Evolutionary conservation across 2,888 invertebrate genomes (phyloP).

Genomic region (Sarcophaga rosellei): DNA sequence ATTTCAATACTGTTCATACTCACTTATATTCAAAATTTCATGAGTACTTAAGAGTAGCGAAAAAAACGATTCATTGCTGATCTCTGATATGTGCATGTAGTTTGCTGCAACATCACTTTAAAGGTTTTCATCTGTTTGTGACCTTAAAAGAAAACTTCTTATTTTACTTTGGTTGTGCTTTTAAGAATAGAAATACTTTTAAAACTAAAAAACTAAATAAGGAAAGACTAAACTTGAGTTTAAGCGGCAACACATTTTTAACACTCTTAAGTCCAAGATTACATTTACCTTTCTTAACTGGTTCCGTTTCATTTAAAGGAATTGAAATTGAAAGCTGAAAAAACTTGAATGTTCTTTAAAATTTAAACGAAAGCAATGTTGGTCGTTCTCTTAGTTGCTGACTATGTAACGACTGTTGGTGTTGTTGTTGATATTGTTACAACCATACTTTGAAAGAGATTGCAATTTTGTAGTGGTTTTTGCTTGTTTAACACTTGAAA

Average conservation of each 20-base stretch:
- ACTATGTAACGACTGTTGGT: neutral
- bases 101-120: slow-evolving; percentile 7
- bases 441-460: neutral
- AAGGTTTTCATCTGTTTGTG: slow-evolving; percentile 17
- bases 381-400: slow-evolving; percentile 4
- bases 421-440: neutral
- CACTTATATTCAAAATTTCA: too few species aligned
- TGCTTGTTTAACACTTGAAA: slow-evolving; percentile 49
- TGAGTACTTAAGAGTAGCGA: too few species aligned
- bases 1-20: too few species aligned
- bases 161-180: neutral
- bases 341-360: neutral
- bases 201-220: slow-evolving; percentile 2
- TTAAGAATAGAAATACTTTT: neutral
- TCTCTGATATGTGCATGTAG: too few species aligned
- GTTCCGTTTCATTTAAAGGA: slow-evolving; percentile 41
- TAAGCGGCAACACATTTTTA: slow-evolving; percentile 15
- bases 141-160: slow-evolving; percentile 34
- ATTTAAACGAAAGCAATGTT: neutral
- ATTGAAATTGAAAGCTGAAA: too few species aligned
- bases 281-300: slow-evolving; percentile 45
- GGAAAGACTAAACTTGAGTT: slow-evolving; percentile 11
- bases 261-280: slow-evolving; percentile 35
- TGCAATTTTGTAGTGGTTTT: slow-evolving; percentile 56
- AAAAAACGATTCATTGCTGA: too few species aligned